phyloP scores from a whole-genome alignment of 2,113 vertebrate genomes.

The Vulpes vulpes region DNA sequence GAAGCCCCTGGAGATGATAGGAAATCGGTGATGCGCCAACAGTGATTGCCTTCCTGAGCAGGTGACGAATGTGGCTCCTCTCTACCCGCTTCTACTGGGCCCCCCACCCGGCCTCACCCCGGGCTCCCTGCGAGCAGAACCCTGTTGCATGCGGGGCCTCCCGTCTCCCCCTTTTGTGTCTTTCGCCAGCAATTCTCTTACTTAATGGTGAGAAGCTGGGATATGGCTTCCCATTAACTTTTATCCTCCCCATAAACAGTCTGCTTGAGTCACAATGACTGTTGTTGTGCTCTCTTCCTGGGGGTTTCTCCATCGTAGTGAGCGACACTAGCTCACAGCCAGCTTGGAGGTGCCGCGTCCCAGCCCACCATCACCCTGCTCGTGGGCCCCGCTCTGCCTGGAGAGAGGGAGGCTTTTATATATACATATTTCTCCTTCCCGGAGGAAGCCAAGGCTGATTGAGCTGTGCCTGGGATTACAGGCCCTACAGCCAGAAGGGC shows the following conservation, averaged over 20 bases:
- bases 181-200: not conserved
- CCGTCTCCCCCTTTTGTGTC: not conserved
- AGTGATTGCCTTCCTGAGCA: not conserved
- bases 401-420: not conserved
- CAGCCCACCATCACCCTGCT: not conserved
- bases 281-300: not conserved
- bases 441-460: not conserved
- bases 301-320: not conserved
- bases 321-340: not conserved
- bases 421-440: not conserved
- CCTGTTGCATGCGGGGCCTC: not conserved
- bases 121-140: rapidly evolving
- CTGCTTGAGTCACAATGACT: conserved; percentile 55
- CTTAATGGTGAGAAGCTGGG: conserved; percentile 55
- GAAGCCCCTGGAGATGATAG: not conserved
- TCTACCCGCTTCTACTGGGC: not conserved
- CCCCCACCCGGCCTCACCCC: rapidly evolving
- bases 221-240: conserved; percentile 66
- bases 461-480: not conserved
- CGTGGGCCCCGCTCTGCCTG: not conserved
- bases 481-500: not conserved
- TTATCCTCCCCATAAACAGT: conserved; percentile 60
- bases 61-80: not conserved
- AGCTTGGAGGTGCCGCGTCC: not conserved
- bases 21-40: conserved; percentile 1